These are phyloP conservation scores for Sesia bembeciformis DNA, from an alignment of 2,888 invertebrate species.

Conservation along the genomic window DNA sequence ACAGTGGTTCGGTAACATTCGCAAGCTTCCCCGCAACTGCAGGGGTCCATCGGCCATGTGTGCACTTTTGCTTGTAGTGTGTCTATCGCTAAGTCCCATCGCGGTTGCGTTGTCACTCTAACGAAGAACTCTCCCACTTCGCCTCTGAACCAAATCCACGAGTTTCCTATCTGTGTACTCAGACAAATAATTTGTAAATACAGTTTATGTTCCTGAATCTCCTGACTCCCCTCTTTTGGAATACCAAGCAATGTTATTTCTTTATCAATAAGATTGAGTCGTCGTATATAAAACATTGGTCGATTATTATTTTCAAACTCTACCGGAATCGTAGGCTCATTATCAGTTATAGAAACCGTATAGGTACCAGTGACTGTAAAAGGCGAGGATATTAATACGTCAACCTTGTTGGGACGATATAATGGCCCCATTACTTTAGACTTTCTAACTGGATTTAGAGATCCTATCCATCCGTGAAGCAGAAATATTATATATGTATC, in stretches of 20 bases:
- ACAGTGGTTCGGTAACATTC: slow-evolving; percentile 55
- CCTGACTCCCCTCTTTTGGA: slow-evolving; percentile 40
- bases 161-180: slow-evolving; percentile 43
- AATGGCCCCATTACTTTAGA: slow-evolving; percentile 54
- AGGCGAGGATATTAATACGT: slow-evolving; percentile 47
- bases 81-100: slow-evolving; percentile 55
- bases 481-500: slow-evolving; percentile 55
- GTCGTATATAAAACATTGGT: slow-evolving; percentile 38
- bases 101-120: slow-evolving; percentile 48
- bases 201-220: slow-evolving; percentile 40
- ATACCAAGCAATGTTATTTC: slow-evolving; percentile 32
- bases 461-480: slow-evolving; percentile 39
- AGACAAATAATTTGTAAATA: slow-evolving; percentile 52
- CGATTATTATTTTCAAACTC: slow-evolving; percentile 26
- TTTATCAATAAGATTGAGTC: slow-evolving; percentile 49
- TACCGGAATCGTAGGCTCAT: slow-evolving; percentile 47
- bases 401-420: slow-evolving; percentile 54
- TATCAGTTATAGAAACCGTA: slow-evolving; percentile 39
- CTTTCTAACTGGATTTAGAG: slow-evolving; percentile 43
- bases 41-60: slow-evolving; percentile 52
- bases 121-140: slow-evolving; percentile 56
- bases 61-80: slow-evolving; percentile 40
- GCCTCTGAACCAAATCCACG: slow-evolving; percentile 60
- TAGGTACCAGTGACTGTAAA: slow-evolving; percentile 30
- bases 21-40: slow-evolving; percentile 55